Base-by-base conservation (phyloP, 2,888 invertebrate genomes). In the Allacma fusca region DNA sequence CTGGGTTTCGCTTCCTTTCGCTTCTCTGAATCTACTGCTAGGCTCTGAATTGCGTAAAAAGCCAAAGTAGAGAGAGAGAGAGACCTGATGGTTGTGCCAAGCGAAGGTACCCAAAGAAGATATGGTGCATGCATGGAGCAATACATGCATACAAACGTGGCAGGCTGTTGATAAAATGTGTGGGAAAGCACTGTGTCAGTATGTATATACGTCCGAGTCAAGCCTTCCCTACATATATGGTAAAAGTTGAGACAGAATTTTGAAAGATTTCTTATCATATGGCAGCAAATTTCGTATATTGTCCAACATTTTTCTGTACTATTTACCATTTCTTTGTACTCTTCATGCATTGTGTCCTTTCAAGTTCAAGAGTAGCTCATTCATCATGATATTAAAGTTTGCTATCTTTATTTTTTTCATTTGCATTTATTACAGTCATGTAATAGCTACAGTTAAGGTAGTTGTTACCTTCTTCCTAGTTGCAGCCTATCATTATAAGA, bases 1-100 rank as follows among this genome's bases (percentile, higher is more conserved):
- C 50, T 50, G 50, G n/a, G 50, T 50, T 50, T 50, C n/a, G 50
- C 24, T 24, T 62, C 62, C 62, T 62, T 62, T 62, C 62, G 62
- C 62, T 26, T 62, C 62, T 62, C 62, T 62, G 62, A 12, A 12
- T 24, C 62, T 24, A 62, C 62, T 62, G 13, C n/a, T 2, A 62
- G 62, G 2, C 57, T 57, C 19, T 12, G 62, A 26, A 62, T 62
- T 62, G 62, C 62, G 62, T 62, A 62, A 62, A 62, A 62, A n/a
- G 50, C 50, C 50, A 50, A 50, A 13, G 50, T 50, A 50, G n/a
- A n/a, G n/a, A n/a, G n/a, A n/a, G n/a, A n/a, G n/a, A n/a, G n/a
- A n/a, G n/a, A n/a, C n/a, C n/a, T n/a, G n/a, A n/a, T n/a, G n/a
- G n/a, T n/a, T n/a, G n/a, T 50, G 16, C 50, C 19, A 50, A 9